Conservation (phyloP, 2,797 vertebrate species). For the Aphelocoma californica region DNA sequence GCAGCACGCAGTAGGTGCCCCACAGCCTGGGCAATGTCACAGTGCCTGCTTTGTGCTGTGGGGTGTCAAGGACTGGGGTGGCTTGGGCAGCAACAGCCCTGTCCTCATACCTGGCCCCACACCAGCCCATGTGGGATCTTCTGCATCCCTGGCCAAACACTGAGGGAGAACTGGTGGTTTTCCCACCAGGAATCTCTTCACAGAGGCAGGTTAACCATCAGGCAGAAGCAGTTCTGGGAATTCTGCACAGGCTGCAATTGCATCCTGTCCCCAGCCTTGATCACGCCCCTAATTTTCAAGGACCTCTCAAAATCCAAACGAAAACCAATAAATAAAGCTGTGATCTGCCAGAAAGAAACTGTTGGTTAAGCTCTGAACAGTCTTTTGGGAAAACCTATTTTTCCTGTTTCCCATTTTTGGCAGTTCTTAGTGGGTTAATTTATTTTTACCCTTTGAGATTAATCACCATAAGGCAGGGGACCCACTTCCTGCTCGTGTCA, state of each 20-base stretch:
- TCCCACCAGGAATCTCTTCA: background rate
- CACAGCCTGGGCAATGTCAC: background rate
- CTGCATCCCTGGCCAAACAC: background rate
- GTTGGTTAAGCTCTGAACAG: background rate
- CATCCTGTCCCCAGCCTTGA: background rate
- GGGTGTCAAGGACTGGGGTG: rapidly evolving
- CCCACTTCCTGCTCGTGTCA: background rate
- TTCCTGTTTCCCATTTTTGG: background rate
- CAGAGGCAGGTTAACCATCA: background rate
- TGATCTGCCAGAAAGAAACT: background rate
- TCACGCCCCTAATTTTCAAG: rapidly evolving
- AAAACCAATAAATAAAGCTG: background rate
- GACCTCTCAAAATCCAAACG: background rate
- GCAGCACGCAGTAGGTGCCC: background rate
- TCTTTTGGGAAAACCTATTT: background rate
- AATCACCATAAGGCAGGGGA: background rate
- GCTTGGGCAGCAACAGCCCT: background rate
- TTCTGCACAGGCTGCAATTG: background rate
- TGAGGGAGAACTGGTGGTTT: background rate
- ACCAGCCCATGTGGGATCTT: background rate
- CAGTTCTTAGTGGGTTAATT: background rate
- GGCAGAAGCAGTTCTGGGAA: background rate
- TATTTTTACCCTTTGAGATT: constrained; percentile 10
- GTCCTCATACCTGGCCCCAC: background rate
- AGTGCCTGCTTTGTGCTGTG: background rate